phyloP scores from a whole-genome alignment of 2,888 invertebrate genomes.

The Isotomurus palustris region DNA sequence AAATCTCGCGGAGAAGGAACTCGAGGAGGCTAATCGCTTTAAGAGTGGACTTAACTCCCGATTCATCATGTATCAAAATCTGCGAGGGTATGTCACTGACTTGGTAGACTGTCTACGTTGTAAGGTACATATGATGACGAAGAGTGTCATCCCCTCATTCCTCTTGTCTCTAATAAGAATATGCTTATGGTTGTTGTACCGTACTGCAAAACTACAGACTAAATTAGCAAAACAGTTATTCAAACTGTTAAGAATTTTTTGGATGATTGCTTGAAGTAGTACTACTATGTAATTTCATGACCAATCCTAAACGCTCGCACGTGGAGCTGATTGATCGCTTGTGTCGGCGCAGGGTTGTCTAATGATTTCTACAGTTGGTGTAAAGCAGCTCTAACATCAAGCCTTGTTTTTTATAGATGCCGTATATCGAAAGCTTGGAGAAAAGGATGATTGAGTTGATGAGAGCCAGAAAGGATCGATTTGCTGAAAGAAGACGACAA shows the following conservation, averaged over 20 bases:
- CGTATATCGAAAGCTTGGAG: slow-evolving; percentile 71
- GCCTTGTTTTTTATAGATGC: slow-evolving; percentile 55
- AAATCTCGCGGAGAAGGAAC: slow-evolving; percentile 53
- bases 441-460: slow-evolving; percentile 71
- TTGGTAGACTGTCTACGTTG: slow-evolving; percentile 96
- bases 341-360: no score
- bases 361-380: no score
- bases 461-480: slow-evolving; percentile 30
- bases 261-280: no score
- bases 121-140: slow-evolving; percentile 64
- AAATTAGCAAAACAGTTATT: no score
- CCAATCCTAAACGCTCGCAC: no score
- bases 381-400: background rate
- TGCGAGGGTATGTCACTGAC: slow-evolving; percentile 90
- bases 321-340: no score
- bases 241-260: no score
- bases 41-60: slow-evolving; percentile 69
- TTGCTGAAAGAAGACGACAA: slow-evolving; percentile 70
- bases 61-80: slow-evolving; percentile 91
- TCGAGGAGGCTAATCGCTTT: slow-evolving; percentile 54
- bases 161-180: no score
- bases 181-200: no score
- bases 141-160: slow-evolving; percentile 40
- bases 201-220: no score
- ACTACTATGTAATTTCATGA: no score